Evolutionary conservation across 2,888 invertebrate genomes (phyloP).

Genomic region (Caenorhabditis sinica): DNA sequence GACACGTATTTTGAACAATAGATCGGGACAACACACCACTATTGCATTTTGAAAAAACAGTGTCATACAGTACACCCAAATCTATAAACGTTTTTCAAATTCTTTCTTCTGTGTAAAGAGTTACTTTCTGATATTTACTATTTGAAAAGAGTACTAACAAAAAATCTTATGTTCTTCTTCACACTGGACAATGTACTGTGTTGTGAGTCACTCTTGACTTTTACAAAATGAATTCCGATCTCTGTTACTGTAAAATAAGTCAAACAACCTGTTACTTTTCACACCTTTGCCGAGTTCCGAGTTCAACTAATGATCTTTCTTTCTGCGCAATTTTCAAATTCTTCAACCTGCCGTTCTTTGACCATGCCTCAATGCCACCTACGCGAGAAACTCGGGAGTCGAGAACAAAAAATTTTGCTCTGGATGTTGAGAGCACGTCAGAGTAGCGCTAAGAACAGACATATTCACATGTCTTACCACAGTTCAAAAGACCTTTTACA

Average conservation of each 20-base stretch:
- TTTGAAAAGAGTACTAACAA: background rate
- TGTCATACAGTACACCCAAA: no score
- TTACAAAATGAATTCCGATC: background rate
- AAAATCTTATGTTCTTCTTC: background rate
- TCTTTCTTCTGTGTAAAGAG: no score
- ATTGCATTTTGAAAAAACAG: no score
- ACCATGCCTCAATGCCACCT: constrained; percentile 41
- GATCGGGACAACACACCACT: no score
- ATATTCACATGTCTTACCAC: constrained; percentile 60
- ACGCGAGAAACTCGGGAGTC: background rate
- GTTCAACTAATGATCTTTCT: constrained; percentile 48
- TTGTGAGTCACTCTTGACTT: constrained; percentile 15
- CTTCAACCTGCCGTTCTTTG: constrained; percentile 39
- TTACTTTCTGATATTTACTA: background rate
- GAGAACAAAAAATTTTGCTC: constrained; percentile 46
- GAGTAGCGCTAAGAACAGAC: constrained; percentile 56
- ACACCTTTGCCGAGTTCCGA: constrained; percentile 12
- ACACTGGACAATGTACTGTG: background rate
- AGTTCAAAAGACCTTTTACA: constrained; percentile 65
- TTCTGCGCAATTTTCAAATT: constrained; percentile 25
- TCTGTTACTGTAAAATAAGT: constrained; percentile 12
- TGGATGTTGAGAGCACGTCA: constrained; percentile 51
- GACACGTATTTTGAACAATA: no score
- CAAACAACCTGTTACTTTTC: constrained; percentile 29
- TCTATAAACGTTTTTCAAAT: no score